These are phyloP conservation scores for Phainopepla nitens DNA, from an alignment of 2,113 vertebrate species.

Conservation along the genomic window DNA sequence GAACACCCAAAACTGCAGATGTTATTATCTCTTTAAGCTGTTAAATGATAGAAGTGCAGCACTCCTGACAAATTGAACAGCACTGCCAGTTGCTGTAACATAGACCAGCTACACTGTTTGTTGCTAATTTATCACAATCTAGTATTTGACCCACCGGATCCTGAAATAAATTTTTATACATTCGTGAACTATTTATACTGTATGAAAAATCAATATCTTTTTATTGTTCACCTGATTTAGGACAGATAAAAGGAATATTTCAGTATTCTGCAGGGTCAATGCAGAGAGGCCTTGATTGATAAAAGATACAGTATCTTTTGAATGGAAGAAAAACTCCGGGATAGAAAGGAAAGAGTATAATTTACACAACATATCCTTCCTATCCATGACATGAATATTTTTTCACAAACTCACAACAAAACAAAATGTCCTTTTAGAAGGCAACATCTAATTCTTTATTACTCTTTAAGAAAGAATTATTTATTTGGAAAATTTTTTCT, in stretches of 20 bases:
- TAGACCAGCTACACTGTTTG: background rate
- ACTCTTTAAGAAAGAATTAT: slow-evolving; percentile 28
- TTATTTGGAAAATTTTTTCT: slow-evolving; percentile 23
- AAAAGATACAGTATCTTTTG: background rate
- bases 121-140: background rate
- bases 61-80: background rate
- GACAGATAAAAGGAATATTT: background rate
- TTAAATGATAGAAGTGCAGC: background rate
- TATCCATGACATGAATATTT: slow-evolving; percentile 9
- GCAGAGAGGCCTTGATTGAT: background rate
- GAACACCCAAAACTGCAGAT: background rate
- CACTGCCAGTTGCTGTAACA: background rate
- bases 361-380: slow-evolving; percentile 3
- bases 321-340: background rate
- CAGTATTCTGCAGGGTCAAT: background rate
- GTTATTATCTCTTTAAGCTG: background rate
- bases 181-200: background rate
- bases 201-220: slow-evolving; percentile 17
- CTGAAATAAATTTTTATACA: slow-evolving; percentile 7
- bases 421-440: background rate
- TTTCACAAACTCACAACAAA: background rate
- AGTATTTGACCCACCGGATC: background rate
- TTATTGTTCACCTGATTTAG: slow-evolving; percentile 23
- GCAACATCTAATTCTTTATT: background rate
- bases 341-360: background rate